Evolutionary conservation across 2,888 invertebrate species (phyloP).

Genomic region (Ectemnius cavifrons): DNA sequence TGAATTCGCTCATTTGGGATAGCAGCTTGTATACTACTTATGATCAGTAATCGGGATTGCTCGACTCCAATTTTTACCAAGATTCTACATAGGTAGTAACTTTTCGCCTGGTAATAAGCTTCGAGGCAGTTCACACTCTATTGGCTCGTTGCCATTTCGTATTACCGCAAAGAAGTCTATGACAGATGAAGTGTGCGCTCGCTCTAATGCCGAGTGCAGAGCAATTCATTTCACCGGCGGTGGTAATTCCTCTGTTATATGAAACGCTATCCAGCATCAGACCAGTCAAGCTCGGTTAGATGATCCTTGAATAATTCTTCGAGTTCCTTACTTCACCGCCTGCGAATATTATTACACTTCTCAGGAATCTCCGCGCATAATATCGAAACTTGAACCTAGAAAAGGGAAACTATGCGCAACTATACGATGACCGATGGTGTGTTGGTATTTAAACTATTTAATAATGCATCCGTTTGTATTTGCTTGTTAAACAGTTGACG

Average conservation of each 20-base stretch:
- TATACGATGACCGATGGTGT: no score
- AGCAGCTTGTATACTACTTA: no score
- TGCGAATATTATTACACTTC: not conserved
- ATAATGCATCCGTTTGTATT: no score
- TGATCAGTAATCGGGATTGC: no score
- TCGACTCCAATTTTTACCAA: no score
- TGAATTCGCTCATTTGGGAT: no score
- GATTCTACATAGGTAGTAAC: not conserved
- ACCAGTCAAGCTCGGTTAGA: conserved; percentile 39
- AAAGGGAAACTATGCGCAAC: no score
- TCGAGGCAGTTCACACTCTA: conserved; percentile 24
- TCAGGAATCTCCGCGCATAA: no score
- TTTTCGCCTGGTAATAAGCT: conserved; percentile 34
- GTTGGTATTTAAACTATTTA: no score
- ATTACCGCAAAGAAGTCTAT: conserved; percentile 39
- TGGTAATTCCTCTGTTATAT: conserved; percentile 42
- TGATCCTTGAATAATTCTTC: conserved; percentile 49
- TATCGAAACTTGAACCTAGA: no score
- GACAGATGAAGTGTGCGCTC: conserved; percentile 50
- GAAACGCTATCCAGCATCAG: conserved; percentile 59
- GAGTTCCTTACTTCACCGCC: conserved; percentile 29
- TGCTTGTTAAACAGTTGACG: no score
- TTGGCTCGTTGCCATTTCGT: conserved; percentile 45
- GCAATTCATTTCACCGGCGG: conserved; percentile 50
- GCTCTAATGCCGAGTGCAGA: conserved; percentile 43